Evolutionary conservation across 2,113 vertebrate species (phyloP), one percentile per base, ranked within the genome.

Genomic region (Numida meleagris): DNA sequence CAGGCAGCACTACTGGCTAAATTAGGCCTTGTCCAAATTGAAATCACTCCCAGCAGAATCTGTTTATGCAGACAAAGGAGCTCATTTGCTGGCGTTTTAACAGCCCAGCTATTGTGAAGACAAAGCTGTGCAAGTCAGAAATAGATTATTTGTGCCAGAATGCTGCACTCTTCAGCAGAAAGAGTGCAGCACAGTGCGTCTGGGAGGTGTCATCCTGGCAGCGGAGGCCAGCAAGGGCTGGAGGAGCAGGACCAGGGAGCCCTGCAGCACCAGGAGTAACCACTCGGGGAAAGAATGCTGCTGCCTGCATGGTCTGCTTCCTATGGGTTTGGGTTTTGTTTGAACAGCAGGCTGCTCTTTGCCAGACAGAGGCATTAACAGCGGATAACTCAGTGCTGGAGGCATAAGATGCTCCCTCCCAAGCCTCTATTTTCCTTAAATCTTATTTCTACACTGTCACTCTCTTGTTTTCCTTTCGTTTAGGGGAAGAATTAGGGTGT

Each of bases 161-260:
- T 5, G 50, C 23, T 14, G 25, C 8, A 2, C 57, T 84, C 33
- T 57, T 51, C 29, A 50, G 59, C 5, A 6, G 40, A 14, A 36
- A n/a, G 53, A 50, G 10, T 7, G 10, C 1, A 11, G 21, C 5
- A 2, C 7, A 2, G 1, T 23, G 16, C 4, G 1, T 53, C 50
- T 59, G 53, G 58, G 67, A 75, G 45, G 36, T 42, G 42, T 43
- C 15, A 70, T 19, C 50, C 33, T 3, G 11, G 61, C 62, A 57
- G 36, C 1, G n/a, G 20, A 6, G 4, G 57, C 34, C 29, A 84
- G 59, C 0, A 0, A 50, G 59, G 40, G 43, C 29, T 14, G 50
- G 33, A 46, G 15, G 40, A 46, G 8, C 25, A 46, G 24, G 34
- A 55, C 43, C 45, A n/a, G 68, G 71, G 65, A 46, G 31, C 31